These are phyloP conservation scores for Synergus gifuensis DNA, from an alignment of 2,888 invertebrate genomes.

Conservation along the genomic window DNA sequence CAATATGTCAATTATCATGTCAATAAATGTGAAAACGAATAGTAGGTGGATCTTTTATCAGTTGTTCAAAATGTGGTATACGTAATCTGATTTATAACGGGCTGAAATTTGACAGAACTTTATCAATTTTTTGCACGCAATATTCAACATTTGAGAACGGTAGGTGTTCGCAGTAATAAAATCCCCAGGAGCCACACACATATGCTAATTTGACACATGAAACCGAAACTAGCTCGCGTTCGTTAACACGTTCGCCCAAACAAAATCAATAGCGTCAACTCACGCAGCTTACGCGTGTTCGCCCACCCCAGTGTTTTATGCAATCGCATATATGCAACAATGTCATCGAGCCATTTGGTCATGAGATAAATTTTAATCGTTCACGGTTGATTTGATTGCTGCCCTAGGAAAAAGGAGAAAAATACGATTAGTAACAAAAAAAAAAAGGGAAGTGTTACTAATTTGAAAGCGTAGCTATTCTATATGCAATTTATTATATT, in stretches of 20 bases:
- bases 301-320: conserved; percentile 15
- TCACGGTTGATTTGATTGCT: neutral
- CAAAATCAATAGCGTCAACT: conserved; percentile 26
- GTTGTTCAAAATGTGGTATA: neutral
- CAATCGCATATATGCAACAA: conserved; percentile 23
- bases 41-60: neutral
- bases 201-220: conserved; percentile 8
- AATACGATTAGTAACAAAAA: no score
- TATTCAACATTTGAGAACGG: neutral
- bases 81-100: neutral
- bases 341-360: conserved; percentile 18
- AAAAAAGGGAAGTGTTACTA: no score
- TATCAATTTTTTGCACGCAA: neutral
- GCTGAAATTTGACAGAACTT: neutral
- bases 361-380: conserved; percentile 27
- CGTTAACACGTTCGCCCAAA: conserved; percentile 11
- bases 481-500: no score
- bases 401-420: no score
- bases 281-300: conserved; percentile 18
- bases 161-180: conserved; percentile 6
- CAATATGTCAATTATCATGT: neutral
- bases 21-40: neutral
- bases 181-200: neutral
- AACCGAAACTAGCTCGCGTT: conserved; percentile 13
- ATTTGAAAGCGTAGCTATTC: no score